Conservation (phyloP, 2,113 vertebrate genomes). For the Eclectus roratus region DNA sequence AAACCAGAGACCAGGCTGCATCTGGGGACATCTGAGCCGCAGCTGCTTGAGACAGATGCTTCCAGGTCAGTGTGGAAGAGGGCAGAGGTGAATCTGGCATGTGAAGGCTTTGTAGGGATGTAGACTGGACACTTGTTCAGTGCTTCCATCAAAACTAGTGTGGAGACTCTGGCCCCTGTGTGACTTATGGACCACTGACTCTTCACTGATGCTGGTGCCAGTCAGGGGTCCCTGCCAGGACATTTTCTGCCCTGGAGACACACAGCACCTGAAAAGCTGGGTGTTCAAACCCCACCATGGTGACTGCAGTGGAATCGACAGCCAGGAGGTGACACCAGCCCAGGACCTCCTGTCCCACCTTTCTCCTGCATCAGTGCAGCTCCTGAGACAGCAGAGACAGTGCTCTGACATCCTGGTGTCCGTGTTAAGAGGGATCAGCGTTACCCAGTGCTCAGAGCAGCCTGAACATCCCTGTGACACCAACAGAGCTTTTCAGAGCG, state of each 20-base stretch:
- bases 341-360: no score
- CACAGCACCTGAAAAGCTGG: neutral
- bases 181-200: no score
- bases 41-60: neutral
- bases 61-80: neutral
- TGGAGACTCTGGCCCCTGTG: neutral
- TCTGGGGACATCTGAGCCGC: neutral
- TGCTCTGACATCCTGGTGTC: neutral
- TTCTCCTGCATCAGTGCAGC: neutral
- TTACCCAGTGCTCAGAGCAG: neutral
- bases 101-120: neutral
- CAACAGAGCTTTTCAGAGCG: neutral
- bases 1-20: neutral
- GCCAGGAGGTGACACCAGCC: neutral
- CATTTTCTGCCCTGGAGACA: neutral
- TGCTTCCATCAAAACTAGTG: neutral
- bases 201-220: neutral
- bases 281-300: neutral
- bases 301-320: rapidly evolving
- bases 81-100: neutral
- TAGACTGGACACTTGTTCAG: neutral
- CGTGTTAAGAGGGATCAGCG: neutral
- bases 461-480: neutral
- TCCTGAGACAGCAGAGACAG: neutral
- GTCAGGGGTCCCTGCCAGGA: neutral